A percentile compares a stretch with the other conserved stretches of the same genome.
phyloP scores from a whole-genome alignment of 2,888 invertebrate genomes.

The Onchidella celtica region DNA sequence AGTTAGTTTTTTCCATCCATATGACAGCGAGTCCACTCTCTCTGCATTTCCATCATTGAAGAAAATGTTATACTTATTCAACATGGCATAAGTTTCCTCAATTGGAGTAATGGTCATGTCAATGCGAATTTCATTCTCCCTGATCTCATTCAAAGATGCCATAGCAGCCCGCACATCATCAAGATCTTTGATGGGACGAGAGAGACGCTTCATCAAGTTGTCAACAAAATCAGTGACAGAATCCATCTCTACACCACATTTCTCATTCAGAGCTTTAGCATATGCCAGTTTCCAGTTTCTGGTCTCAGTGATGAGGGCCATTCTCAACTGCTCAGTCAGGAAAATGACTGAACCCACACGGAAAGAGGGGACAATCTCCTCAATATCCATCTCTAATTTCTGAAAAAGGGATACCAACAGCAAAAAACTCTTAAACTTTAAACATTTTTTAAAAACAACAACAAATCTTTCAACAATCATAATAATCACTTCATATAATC shows the following conservation, averaged over 20 bases:
- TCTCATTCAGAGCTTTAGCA: conserved; percentile 79
- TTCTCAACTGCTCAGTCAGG: conserved; percentile 85
- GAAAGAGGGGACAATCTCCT: conserved; percentile 75
- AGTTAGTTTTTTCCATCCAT: conserved; percentile 92
- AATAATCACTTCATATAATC: no score
- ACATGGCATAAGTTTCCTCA: conserved; percentile 96
- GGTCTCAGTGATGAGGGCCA: conserved; percentile 87
- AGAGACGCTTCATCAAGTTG: conserved; percentile 93
- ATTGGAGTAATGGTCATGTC: conserved; percentile 96
- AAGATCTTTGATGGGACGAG: conserved; percentile 91
- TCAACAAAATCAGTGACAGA: conserved; percentile 90
- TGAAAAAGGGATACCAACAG: conserved; percentile 54
- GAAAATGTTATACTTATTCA: conserved; percentile 91
- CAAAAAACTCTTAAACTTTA: no score
- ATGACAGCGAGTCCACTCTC: conserved; percentile 93
- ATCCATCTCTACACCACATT: conserved; percentile 80
- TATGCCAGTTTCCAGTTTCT: conserved; percentile 80
- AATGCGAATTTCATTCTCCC: conserved; percentile 95
- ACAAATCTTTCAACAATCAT: no score
- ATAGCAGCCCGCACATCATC: conserved; percentile 96
- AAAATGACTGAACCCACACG: conserved; percentile 79
- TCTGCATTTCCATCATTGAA: conserved; percentile 95
- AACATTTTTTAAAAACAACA: no score
- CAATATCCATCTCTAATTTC: conserved; percentile 79
- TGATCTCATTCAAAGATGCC: conserved; percentile 93